These are phyloP conservation scores for Larimichthys polyactis DNA, from an alignment of 2,113 vertebrate species.

Conservation along the genomic window DNA sequence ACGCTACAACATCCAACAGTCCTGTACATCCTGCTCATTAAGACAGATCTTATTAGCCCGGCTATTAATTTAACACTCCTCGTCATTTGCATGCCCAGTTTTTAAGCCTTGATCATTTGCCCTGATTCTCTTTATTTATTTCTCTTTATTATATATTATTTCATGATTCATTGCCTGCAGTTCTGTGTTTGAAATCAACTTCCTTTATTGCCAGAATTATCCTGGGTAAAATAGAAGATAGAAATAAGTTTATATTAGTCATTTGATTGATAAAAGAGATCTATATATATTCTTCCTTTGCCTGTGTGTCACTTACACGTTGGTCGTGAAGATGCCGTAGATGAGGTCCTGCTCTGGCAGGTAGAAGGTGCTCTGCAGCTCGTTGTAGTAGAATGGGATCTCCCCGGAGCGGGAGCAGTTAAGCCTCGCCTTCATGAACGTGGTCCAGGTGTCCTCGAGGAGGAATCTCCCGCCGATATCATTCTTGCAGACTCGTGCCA, in stretches of 20 bases:
- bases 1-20: background rate
- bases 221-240: too few relatives aligned
- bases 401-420: slow-evolving; percentile 97
- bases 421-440: slow-evolving; percentile 97
- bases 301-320: slow-evolving; percentile 87
- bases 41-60: background rate
- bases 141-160: too few relatives aligned
- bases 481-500: slow-evolving; percentile 94
- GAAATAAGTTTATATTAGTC: background rate
- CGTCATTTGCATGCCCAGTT: too few relatives aligned
- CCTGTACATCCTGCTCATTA: background rate
- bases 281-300: background rate
- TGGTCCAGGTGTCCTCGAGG: slow-evolving; percentile 98
- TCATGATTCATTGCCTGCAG: too few relatives aligned
- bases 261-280: too few relatives aligned
- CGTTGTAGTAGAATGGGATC: slow-evolving; percentile 95
- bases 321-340: slow-evolving; percentile 97
- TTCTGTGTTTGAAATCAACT: too few relatives aligned
- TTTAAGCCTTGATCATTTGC: too few relatives aligned
- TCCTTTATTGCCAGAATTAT: too few relatives aligned
- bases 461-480: slow-evolving; percentile 96
- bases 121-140: too few relatives aligned
- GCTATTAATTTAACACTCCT: too few relatives aligned
- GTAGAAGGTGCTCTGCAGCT: slow-evolving; percentile 95
- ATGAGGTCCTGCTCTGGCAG: slow-evolving; percentile 94